Conservation (phyloP, 1,140 invertebrate species). For the Pollicipes pollicipes region DNA sequence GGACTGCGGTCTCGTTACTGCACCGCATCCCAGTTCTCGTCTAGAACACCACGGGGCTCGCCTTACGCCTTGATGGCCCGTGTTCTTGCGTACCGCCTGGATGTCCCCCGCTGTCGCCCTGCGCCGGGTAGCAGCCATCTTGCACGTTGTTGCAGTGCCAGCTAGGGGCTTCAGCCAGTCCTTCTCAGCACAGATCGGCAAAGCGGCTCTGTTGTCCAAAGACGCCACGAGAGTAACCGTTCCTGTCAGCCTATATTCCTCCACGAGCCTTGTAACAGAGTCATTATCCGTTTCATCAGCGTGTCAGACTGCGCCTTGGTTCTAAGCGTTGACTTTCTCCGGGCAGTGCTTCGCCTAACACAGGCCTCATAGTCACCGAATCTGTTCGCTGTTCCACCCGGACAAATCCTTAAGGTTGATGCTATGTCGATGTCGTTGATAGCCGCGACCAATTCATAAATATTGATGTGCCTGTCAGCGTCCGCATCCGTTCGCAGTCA, state of each 20-base stretch:
- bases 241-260: not conserved
- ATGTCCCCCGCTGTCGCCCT: not conserved
- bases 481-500: not conserved
- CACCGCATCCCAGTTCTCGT: not conserved
- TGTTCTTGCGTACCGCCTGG: not conserved
- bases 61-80: not conserved
- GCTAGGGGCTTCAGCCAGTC: not conserved
- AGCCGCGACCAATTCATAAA: not conserved
- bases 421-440: not conserved
- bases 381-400: not conserved
- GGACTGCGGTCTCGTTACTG: not conserved
- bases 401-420: not conserved
- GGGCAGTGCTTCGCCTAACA: not conserved
- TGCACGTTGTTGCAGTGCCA: not conserved
- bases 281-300: not conserved
- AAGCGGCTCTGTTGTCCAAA: not conserved
- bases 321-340: not conserved
- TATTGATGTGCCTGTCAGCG: not conserved
- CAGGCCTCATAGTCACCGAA: not conserved
- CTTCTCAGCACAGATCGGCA: not conserved
- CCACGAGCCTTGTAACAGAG: not conserved
- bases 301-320: not conserved
- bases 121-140: not conserved
- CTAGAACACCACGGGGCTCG: not conserved
- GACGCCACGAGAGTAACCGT: not conserved